Conservation (phyloP, 1,140 invertebrate species). For the Melitaea cinxia region DNA sequence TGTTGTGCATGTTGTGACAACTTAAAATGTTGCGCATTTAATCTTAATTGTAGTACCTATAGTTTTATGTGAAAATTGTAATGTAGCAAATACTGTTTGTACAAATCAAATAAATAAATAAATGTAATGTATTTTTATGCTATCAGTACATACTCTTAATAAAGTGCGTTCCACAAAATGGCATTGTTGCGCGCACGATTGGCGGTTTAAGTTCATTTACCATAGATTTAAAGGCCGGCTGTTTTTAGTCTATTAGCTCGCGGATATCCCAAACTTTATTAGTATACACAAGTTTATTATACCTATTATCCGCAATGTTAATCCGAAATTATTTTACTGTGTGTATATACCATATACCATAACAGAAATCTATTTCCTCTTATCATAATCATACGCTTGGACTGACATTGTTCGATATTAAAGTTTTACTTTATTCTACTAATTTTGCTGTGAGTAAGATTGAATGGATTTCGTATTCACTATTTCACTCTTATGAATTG, state of each 20-base stretch:
- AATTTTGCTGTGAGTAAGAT: too few relatives aligned
- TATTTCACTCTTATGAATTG: too few relatives aligned
- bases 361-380: not conserved
- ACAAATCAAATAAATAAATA: too few relatives aligned
- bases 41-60: too few relatives aligned
- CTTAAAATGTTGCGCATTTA: too few relatives aligned
- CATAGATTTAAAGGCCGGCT: conserved; percentile 1
- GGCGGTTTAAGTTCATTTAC: conserved; percentile 8
- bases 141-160: not conserved
- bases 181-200: conserved; percentile 7
- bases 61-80: too few relatives aligned
- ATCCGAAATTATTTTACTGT: not conserved
- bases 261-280: not conserved
- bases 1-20: too few relatives aligned
- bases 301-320: not conserved
- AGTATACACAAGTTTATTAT: not conserved
- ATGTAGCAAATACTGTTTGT: too few relatives aligned
- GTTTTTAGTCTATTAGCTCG: conserved; percentile 6
- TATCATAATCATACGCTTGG: not conserved
- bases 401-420: not conserved
- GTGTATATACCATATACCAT: not conserved
- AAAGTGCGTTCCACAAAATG: conserved; percentile 6
- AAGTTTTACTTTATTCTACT: too few relatives aligned
- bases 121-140: not conserved
- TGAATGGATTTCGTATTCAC: too few relatives aligned